phyloP scores from a whole-genome alignment of 2,797 vertebrate genomes.

The Sciaenops ocellatus region DNA sequence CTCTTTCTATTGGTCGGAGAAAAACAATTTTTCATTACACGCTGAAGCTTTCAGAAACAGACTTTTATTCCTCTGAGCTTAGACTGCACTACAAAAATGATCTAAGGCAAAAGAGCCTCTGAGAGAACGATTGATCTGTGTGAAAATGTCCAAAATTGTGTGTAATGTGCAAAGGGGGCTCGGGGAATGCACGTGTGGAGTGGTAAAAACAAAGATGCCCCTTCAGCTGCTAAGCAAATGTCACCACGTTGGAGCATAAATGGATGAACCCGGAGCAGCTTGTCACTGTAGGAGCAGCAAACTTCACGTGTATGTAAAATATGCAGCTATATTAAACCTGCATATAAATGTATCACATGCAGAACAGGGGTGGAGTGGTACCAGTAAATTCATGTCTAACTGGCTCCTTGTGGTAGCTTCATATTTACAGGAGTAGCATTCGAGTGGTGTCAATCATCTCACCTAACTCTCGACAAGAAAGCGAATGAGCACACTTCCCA shows the following conservation, averaged over 20 bases:
- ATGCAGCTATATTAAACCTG: slow-evolving; percentile 72
- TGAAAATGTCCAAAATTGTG: background rate
- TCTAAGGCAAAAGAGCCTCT: slow-evolving; percentile 3
- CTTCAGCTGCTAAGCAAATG: slow-evolving; percentile 74
- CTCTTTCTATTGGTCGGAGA: slow-evolving; percentile 16
- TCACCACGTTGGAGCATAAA: slow-evolving; percentile 57
- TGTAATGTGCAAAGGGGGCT: slow-evolving; percentile 15
- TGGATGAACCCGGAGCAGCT: slow-evolving; percentile 43
- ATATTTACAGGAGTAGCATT: background rate
- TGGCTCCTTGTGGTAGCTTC: background rate
- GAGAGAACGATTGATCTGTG: background rate
- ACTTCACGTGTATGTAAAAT: slow-evolving; percentile 59
- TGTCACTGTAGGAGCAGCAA: slow-evolving; percentile 56
- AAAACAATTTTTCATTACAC: slow-evolving; percentile 41
- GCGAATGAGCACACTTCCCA: background rate
- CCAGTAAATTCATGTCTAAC: slow-evolving; percentile 10
- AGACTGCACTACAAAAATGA: slow-evolving; percentile 8
- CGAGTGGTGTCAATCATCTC: background rate
- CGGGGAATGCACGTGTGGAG: slow-evolving; percentile 30
- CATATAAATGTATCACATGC: slow-evolving; percentile 57
- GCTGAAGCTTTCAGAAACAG: slow-evolving; percentile 29
- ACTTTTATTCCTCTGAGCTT: slow-evolving; percentile 2
- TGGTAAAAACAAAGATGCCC: slow-evolving; percentile 56
- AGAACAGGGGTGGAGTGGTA: slow-evolving; percentile 45
- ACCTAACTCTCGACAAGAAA: background rate